These are phyloP conservation scores for Hyphantria cunea DNA, from an alignment of 1,140 invertebrate species.

Conservation along the genomic window DNA sequence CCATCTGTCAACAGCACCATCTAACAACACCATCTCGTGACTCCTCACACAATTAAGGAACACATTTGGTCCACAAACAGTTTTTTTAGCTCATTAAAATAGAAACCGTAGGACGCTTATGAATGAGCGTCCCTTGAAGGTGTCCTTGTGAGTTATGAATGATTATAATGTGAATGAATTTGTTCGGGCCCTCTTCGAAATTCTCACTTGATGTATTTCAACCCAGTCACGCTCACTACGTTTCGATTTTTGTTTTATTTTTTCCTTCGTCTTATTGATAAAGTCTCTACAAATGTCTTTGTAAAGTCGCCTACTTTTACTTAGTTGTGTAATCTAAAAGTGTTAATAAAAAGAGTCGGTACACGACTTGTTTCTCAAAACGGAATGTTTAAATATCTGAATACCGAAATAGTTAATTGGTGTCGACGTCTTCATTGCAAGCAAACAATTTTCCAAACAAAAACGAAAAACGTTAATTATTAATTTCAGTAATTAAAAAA, in stretches of 20 bases:
- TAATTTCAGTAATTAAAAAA: slow-evolving; percentile 19
- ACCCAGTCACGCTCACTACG: slow-evolving; percentile 6
- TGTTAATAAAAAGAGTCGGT: slow-evolving; percentile 24
- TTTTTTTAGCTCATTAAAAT: slow-evolving; percentile 45
- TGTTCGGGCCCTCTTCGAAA: slow-evolving; percentile 8
- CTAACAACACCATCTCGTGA: slow-evolving; percentile 29
- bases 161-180: slow-evolving; percentile 35
- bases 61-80: slow-evolving; percentile 52
- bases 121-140: slow-evolving; percentile 47
- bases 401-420: slow-evolving; percentile 15
- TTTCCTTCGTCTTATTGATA: not conserved
- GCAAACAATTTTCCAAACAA: not conserved
- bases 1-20: slow-evolving; percentile 40
- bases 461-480: slow-evolving; percentile 15
- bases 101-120: slow-evolving; percentile 45
- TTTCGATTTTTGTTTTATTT: slow-evolving; percentile 13
- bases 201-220: slow-evolving; percentile 1
- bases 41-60: slow-evolving; percentile 40
- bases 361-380: slow-evolving; percentile 13
- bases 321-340: slow-evolving; percentile 11
- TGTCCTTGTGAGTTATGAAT: slow-evolving; percentile 52
- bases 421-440: slow-evolving; percentile 19
- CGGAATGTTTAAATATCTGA: slow-evolving; percentile 8
- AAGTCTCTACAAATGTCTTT: slow-evolving; percentile 7
- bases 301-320: slow-evolving; percentile 7